Conservation (phyloP, 2,888 invertebrate species). For the Leptinotarsa haldemani region DNA sequence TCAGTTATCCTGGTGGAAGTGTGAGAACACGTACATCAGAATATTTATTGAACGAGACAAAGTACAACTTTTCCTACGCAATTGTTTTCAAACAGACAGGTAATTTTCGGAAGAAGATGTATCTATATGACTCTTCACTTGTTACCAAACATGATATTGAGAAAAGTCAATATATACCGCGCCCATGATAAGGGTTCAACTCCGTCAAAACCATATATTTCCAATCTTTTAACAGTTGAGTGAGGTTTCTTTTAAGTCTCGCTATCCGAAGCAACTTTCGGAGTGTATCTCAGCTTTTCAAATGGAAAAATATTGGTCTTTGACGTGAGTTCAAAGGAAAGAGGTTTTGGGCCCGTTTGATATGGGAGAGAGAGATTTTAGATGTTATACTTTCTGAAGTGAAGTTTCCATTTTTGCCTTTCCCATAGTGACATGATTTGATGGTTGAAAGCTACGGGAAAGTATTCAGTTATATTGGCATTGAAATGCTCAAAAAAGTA, state of each 20-base stretch:
- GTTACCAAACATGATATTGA: constrained; percentile 6
- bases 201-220: constrained; percentile 16
- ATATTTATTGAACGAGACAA: no score
- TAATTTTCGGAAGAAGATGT: neutral
- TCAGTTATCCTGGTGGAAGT: no score
- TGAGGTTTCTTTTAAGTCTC: neutral
- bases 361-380: neutral
- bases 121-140: neutral
- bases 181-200: constrained; percentile 8
- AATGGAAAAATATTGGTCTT: constrained; percentile 9
- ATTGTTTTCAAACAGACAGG: neutral
- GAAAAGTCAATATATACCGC: constrained; percentile 1
- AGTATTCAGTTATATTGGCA: no score
- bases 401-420: neutral
- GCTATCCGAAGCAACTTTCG: neutral
- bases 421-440: no score
- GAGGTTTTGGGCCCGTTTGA: neutral
- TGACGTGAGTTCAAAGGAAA: neutral
- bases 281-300: neutral
- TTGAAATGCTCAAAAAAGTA: no score
- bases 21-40: no score
- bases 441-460: no score
- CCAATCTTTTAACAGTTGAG: constrained; percentile 1
- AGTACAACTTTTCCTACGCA: no score
- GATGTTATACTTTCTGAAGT: no score